These are phyloP conservation scores for Pandemis cinnamomeana DNA, from an alignment of 2,888 invertebrate species.

Conservation along the genomic window DNA sequence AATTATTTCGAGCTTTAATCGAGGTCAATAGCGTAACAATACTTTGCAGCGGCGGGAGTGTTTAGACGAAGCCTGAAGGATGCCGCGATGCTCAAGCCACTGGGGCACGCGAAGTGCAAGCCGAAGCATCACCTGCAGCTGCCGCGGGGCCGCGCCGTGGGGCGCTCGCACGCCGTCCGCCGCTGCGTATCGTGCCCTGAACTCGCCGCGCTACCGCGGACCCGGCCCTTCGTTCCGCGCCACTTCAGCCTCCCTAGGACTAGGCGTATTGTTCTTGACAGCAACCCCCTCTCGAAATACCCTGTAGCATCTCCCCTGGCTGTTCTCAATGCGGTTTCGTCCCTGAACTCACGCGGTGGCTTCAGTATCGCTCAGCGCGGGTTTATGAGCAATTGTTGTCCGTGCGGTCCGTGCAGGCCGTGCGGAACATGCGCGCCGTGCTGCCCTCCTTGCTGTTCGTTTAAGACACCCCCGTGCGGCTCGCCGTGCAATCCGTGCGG, in stretches of 20 bases:
- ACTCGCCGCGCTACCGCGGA: slow-evolving; percentile 48
- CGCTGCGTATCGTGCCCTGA: slow-evolving; percentile 62
- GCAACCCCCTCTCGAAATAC: slow-evolving; percentile 42
- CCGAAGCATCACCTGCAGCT: slow-evolving; percentile 49
- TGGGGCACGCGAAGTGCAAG: slow-evolving; percentile 53
- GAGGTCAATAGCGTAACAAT: slow-evolving; percentile 70
- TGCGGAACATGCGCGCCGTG: slow-evolving; percentile 10
- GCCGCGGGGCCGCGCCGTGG: slow-evolving; percentile 42
- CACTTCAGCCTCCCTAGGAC: slow-evolving; percentile 49
- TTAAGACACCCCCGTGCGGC: not conserved
- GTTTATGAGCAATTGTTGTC: not conserved
- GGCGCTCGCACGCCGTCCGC: slow-evolving; percentile 48
- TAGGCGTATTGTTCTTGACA: slow-evolving; percentile 3
- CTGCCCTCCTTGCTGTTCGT: slow-evolving; percentile 25
- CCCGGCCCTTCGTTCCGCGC: slow-evolving; percentile 44
- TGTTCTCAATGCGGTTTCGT: slow-evolving; percentile 70
- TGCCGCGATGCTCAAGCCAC: slow-evolving; percentile 49
- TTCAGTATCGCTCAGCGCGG: slow-evolving; percentile 42
- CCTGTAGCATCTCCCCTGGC: slow-evolving; percentile 64
- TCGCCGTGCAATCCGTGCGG: slow-evolving; percentile 15
- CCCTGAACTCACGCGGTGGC: slow-evolving; percentile 45
- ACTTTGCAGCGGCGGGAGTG: slow-evolving; percentile 71
- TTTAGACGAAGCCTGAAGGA: slow-evolving; percentile 58
- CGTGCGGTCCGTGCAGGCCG: not conserved
- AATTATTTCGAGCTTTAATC: slow-evolving; percentile 50